Conservation (phyloP, 1,140 invertebrate genomes). For the Euborellia annulipes region DNA sequence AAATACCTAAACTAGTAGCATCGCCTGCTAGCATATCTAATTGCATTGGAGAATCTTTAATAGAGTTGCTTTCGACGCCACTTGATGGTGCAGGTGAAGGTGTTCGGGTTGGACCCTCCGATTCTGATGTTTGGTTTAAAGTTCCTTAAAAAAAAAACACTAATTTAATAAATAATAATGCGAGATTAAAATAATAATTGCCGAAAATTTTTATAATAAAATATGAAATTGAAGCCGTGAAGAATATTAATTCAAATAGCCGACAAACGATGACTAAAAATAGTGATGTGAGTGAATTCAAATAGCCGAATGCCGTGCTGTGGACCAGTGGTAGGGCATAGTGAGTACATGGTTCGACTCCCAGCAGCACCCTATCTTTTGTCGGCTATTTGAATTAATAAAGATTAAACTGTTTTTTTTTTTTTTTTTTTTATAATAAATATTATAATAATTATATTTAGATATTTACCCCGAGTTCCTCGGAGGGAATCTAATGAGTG, state of each 20-base stretch:
- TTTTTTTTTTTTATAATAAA: background rate
- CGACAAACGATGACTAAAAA: too few species aligned
- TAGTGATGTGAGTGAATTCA: too few species aligned
- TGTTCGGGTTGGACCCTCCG: conserved; percentile 43
- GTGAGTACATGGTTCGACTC: too few species aligned
- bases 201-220: too few species aligned
- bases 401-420: too few species aligned
- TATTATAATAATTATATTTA: background rate
- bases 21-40: conserved; percentile 66
- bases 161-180: background rate
- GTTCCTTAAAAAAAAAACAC: conserved; percentile 6
- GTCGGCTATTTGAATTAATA: too few species aligned
- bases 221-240: too few species aligned
- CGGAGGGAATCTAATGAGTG: conserved; percentile 16
- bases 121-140: conserved; percentile 19
- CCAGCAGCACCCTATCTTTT: too few species aligned
- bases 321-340: too few species aligned
- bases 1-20: conserved; percentile 38
- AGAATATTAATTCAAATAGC: too few species aligned
- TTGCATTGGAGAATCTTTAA: conserved; percentile 83
- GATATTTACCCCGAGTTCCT: conserved; percentile 7
- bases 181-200: too few species aligned
- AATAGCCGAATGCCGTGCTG: too few species aligned
- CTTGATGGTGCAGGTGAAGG: conserved; percentile 79
- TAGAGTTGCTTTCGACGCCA: conserved; percentile 71